These are phyloP conservation scores for Caenorhabditis sp. DNA, from an alignment of 2,888 invertebrate species.

Conservation along the genomic window DNA sequence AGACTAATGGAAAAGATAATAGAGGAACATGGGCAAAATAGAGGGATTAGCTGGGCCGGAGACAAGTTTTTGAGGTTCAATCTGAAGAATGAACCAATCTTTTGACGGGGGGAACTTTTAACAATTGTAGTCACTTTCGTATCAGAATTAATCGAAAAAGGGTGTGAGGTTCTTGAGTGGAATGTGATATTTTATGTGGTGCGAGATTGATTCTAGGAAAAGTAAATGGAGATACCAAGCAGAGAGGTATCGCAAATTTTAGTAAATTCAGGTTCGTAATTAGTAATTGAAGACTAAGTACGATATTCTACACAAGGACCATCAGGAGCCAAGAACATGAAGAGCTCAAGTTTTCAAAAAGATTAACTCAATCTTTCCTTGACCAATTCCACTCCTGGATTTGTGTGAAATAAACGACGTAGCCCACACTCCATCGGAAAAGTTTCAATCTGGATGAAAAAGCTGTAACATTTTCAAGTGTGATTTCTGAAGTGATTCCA, in stretches of 20 bases:
- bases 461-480: background rate
- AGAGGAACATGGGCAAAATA: slow-evolving; percentile 11
- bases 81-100: background rate
- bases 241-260: no score
- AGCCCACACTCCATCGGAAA: background rate
- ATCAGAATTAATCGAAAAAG: background rate
- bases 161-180: background rate
- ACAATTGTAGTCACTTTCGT: background rate
- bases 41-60: background rate
- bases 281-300: no score
- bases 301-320: no score
- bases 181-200: background rate
- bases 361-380: no score
- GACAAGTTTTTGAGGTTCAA: slow-evolving; percentile 4
- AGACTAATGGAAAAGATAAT: background rate
- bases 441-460: slow-evolving; percentile 12
- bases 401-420: background rate
- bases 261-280: no score
- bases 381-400: background rate
- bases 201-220: no score
- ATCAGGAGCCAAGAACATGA: no score
- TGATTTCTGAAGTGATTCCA: slow-evolving; percentile 7
- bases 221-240: no score
- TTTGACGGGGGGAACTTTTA: background rate
- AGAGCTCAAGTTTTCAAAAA: no score